Evolutionary conservation across 2,113 vertebrate genomes (phyloP).

Genomic region (Grantiella picta): DNA sequence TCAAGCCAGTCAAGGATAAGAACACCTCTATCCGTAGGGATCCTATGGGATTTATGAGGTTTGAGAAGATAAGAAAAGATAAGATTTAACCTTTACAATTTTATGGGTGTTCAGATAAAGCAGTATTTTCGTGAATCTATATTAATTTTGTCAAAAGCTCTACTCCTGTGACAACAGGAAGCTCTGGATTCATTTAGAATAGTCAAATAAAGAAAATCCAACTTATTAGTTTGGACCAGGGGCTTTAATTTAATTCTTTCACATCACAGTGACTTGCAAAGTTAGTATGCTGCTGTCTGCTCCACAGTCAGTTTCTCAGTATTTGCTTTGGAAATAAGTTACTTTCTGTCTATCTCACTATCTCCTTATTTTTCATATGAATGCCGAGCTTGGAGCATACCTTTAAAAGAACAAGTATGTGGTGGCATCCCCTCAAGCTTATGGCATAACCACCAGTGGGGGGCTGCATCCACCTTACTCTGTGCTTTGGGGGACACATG

Average conservation of each 20-base stretch:
- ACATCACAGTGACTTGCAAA: neutral
- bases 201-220: neutral
- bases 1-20: neutral
- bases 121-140: neutral
- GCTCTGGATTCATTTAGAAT: neutral
- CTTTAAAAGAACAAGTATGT: neutral
- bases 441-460: neutral
- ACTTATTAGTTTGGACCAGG: neutral
- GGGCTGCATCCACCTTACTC: neutral
- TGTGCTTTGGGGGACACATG: neutral
- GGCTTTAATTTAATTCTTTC: slow-evolving; percentile 1
- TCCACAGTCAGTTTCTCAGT: neutral
- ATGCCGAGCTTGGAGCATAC: neutral
- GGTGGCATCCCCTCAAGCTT: neutral
- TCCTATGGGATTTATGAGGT: neutral
- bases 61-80: neutral
- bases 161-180: neutral
- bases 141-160: neutral
- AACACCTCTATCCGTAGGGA: neutral
- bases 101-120: neutral
- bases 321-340: neutral
- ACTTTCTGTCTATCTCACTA: neutral
- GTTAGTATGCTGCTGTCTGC: neutral
- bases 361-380: neutral
- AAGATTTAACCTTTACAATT: neutral